Evolutionary conservation across 2,888 invertebrate species (phyloP), one percentile per base, ranked within the genome.

Genomic region (Sinohyriopsis cumingii): DNA sequence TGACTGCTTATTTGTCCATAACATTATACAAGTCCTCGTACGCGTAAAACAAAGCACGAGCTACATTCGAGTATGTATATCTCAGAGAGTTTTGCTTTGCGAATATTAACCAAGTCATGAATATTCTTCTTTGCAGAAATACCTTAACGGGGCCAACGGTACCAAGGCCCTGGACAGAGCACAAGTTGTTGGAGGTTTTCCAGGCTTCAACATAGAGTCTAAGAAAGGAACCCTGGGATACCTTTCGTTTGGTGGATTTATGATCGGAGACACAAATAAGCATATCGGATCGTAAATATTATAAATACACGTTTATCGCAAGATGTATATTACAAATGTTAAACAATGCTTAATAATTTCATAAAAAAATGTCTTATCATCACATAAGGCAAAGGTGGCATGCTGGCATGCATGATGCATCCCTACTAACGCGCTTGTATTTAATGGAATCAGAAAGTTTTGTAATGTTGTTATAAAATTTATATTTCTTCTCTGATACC

Each of bases 101-200:
- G 18, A 65, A 22, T 19, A n/a, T 57, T 20, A 65, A 19, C 20
- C 5, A 56, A 25, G 57, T 59, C 33, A 45, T 45, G 45, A 45
- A 45, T 45, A 12, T 45, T 45, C 25, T 33, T 22, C 59, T 12
- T 61, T 64, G 15, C 68, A 82, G 82, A 60, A 66, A 12, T 82
- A 72, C 55, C 62, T 62, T 1, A 60, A 72, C 6, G 78, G 76
- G 3, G 75, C 73, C 4, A 73, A 67, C 25, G 63, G 73, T 53
- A 78, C 77, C 5, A 57, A 72, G 33, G 77, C 69, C 15, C 12
- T 60, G 2, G 62, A 67, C 15, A 62, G 67, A 15, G 76, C 78
- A 20, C 67, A 65, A 15, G 54, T 78, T n/a, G 76, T 79, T 57
- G 75, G 75, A 18, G 82, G 82, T 7, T 80, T 80, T 65, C 82